Percentiles rank a stretch among this genome's conserved stretches.
These are phyloP conservation scores for Callyntrura guangdongensis DNA, from an alignment of 2,888 invertebrate genomes.

Conservation along the genomic window DNA sequence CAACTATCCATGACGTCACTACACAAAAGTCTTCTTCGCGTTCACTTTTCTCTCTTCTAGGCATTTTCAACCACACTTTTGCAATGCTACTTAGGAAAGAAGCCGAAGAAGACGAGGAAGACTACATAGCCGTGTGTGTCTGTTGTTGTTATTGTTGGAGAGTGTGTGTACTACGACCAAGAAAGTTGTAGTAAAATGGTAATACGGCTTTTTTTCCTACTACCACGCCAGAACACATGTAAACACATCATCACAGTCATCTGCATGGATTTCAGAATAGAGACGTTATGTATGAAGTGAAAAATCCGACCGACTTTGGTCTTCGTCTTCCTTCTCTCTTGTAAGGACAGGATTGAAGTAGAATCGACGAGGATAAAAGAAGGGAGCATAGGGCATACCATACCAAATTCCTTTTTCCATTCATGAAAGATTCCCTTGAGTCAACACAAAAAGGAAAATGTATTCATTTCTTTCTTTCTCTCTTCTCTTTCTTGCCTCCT, in stretches of 20 bases:
- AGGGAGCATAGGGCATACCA: slow-evolving; percentile 33
- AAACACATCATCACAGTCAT: slow-evolving; percentile 46
- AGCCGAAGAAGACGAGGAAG: slow-evolving; percentile 14
- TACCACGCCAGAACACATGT: slow-evolving; percentile 45
- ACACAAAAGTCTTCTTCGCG: slow-evolving; percentile 53
- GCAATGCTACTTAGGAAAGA: slow-evolving; percentile 22
- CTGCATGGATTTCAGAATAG: slow-evolving; percentile 16
- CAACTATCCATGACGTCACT: slow-evolving; percentile 82
- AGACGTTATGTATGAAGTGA: slow-evolving; percentile 40
- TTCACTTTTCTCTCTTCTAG: slow-evolving; percentile 41
- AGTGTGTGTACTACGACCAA: background rate
- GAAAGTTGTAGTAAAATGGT: slow-evolving; percentile 52
- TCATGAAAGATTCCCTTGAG: slow-evolving; percentile 60
- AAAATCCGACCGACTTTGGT: slow-evolving; percentile 31
- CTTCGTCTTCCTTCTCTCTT: background rate
- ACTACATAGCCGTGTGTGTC: background rate
- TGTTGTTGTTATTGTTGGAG: slow-evolving; percentile 23
- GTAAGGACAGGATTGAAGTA: background rate
- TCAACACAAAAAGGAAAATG: slow-evolving; percentile 42
- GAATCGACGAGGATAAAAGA: background rate
- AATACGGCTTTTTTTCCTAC: slow-evolving; percentile 40
- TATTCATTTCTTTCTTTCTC: slow-evolving; percentile 31
- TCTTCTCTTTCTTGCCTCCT: background rate
- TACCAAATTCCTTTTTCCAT: slow-evolving; percentile 36
- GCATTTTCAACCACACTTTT: slow-evolving; percentile 11